A percentile compares a stretch with the other conserved stretches of the same genome.
phyloP scores from a whole-genome alignment of 2,797 vertebrate species.

The Microcaecilia unicolor region DNA sequence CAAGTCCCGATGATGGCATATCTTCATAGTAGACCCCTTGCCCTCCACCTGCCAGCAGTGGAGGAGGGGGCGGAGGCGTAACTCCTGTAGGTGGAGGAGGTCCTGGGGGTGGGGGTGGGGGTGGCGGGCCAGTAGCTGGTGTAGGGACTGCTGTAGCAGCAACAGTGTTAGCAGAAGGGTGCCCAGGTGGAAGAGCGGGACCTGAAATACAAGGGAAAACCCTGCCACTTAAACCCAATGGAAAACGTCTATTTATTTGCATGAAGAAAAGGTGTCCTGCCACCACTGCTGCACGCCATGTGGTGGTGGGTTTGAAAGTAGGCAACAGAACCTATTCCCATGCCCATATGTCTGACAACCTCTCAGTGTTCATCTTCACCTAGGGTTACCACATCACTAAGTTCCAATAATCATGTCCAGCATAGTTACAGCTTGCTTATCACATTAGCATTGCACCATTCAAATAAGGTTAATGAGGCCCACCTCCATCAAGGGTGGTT shows the following conservation, averaged over 20 bases:
- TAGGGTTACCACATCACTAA: no score
- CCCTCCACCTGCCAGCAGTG: conserved; percentile 67
- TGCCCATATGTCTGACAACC: no score
- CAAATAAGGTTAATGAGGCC: not conserved
- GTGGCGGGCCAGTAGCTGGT: conserved; percentile 72
- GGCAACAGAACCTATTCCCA: no score
- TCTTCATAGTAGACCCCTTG: conserved; percentile 56
- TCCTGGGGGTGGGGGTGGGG: conserved; percentile 61
- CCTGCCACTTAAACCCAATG: no score
- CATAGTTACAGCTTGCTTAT: no score
- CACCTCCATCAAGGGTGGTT: not conserved
- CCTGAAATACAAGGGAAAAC: conserved; percentile 60
- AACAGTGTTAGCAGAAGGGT: conserved; percentile 65
- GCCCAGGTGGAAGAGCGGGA: conserved; percentile 75
- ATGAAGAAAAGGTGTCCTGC: no score
- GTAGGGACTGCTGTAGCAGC: conserved; percentile 56
- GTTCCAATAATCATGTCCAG: no score
- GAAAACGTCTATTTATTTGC: no score
- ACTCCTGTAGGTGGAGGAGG: conserved; percentile 61
- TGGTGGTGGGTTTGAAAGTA: no score
- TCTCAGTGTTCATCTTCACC: no score
- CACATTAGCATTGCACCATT: no score
- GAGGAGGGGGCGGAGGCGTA: conserved; percentile 55
- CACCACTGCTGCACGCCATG: no score
- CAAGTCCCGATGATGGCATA: conserved; percentile 74